Base-by-base conservation (phyloP, 1,140 invertebrate species). In the Hyles euphorbiae region DNA sequence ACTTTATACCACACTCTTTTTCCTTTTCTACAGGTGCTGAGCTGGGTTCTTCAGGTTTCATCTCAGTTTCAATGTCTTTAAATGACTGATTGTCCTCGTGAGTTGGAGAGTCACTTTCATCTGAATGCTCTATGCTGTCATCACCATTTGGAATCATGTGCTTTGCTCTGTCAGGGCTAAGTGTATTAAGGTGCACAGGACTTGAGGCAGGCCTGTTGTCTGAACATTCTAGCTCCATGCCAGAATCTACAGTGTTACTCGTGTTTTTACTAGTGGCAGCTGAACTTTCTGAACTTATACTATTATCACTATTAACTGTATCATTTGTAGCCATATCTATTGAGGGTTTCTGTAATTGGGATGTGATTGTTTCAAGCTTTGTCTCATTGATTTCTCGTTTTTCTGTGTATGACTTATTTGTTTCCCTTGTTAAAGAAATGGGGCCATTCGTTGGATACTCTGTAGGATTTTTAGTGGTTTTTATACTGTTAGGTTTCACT, bases 1-100 rank as follows among this genome's bases (percentile, higher is more conserved):
- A 66, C 65, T 88, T 88, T 40, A 88, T 88, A 36, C 86, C 85
- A 75, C 76, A 63, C 58, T 83, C 81, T 62, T 68, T 72, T 61
- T 76, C 71, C 50, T 74, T 83, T 61, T 82, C 81, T 45, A 68
- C 34, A 12, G 68, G 67, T 58, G 50, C 58, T 57, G 54, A 59
- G 44, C 57, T 32, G 48, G 59, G 54, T 53, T 83, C 77, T 54
- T 72, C 70, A 58, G 40, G 40, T 66, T 75, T 82, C n/a, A 40
- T 63, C 72, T 79, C 48, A 45, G 56, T 45, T 65, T n/a, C 33
- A 67, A 34, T 10, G 70, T 66, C 12, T 58, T 57, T 56, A 57
- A 61, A 46, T 10, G 70, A 60, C 0, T 61, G 56, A 54, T 62
- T 58, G 50, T 76, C 72, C 56, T 71, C 70, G 58, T 76, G 65